These are phyloP conservation scores for Alouatta palliata DNA, from an alignment of 2,113 vertebrate genomes.

Conservation along the genomic window DNA sequence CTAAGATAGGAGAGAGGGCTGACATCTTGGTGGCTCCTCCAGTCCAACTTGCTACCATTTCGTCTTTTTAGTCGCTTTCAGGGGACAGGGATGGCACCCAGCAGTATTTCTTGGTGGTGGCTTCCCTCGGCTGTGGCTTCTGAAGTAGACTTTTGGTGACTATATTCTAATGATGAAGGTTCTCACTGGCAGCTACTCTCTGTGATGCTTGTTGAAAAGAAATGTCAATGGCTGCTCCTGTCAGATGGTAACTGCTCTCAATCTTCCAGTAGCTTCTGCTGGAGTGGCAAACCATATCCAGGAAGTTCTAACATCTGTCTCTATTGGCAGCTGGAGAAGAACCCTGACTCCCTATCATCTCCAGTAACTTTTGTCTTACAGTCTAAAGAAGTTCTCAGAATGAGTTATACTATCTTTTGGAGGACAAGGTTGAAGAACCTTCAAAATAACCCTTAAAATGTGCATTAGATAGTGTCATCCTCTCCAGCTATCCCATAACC, in stretches of 20 bases:
- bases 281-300: neutral
- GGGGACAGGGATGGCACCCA: neutral
- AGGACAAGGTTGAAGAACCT: neutral
- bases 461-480: neutral
- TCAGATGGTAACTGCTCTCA: neutral
- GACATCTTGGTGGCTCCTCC: neutral
- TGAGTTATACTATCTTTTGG: neutral
- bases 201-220: neutral
- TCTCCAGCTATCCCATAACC: fast-evolving
- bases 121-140: neutral
- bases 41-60: neutral
- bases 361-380: neutral
- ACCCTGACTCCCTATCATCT: neutral
- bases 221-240: neutral
- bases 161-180: neutral
- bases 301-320: neutral
- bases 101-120: neutral
- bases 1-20: neutral
- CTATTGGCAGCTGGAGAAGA: neutral
- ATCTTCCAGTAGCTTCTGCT: neutral
- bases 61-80: neutral
- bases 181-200: neutral
- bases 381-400: neutral
- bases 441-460: neutral
- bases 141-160: neutral